Base-by-base conservation (phyloP, 2,113 vertebrate genomes). In the Myxocyprinus asiaticus region DNA sequence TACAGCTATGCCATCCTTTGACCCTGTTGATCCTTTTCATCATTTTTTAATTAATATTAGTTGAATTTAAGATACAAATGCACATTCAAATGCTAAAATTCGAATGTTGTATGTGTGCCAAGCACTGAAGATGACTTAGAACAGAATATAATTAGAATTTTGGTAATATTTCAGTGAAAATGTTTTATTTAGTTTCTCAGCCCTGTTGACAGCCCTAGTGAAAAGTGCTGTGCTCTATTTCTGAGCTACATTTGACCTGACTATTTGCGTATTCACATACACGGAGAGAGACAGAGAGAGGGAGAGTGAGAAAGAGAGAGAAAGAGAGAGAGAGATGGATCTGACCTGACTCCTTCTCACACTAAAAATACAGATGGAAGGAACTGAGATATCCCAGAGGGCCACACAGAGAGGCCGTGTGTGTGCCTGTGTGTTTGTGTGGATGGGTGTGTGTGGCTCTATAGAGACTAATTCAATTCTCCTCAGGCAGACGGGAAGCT, bases 351-450 rank as follows among this genome's bases (percentile, higher is more conserved):
- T 83, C 42, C 58, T 75, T 83, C 76, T 83, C 65, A 83, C 86
- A 88, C 86, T 91, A 91, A 91, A 90, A 90, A 90, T 87, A 89
- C 47, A 79, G 77, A 77, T 47, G 50, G 68, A 67, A 82, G 78
- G 75, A 85, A 80, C 64, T 77, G 69, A 70, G 44, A 74, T 74
- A 50, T 85, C 82, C 82, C 81, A 79, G 48, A 82, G 80, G 81
- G 76, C 66, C 65, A 76, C 9, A 33, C 75, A 69, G 75, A 48
- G 59, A 47, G 70, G 64, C 14, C 67, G 72, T 68, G 71, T 51
- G 68, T 70, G 42, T 56, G 9, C 58, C 58, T 48, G 22, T 33
- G 22, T 33, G 22, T 33, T 33, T 33, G 22, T 33, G 22, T 33
- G 22, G 22, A 33, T 33, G 22, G 22, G 72, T 68, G 71, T 51